Base-by-base conservation (phyloP, 2,113 vertebrate genomes). In the Hippolais icterina region DNA sequence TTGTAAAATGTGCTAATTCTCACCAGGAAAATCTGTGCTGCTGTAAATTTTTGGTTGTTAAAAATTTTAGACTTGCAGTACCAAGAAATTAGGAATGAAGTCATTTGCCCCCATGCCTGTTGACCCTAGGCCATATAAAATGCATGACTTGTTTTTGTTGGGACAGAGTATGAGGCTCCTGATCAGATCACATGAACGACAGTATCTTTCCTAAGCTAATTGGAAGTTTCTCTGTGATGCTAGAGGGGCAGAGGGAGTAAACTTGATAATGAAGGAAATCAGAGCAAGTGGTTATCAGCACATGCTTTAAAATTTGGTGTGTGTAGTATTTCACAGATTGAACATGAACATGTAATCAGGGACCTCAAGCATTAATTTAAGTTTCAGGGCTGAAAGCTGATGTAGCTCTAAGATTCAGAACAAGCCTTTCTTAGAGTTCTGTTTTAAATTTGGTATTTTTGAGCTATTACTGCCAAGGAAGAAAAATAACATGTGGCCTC, bases 131-230 rank as follows among this genome's bases (percentile, higher is more conserved):
- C 24, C 33, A 18, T 42, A 35, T 79, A 37, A 86, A 91, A 61
- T 27, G 5, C 9, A 21, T 11, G 57, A 7, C 22, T 57, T 75
- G 56, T 1, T 82, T 69, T 52, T 71, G 18, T 42, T 83, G 31
- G 5, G n/a, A 8, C 21, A 25, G 42, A 39, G 49, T 10, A 9
- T 6, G 28, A 42, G 12, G 37, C 10, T 91, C 83, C 27, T 39
- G 63, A 28, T 59, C 29, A 29, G 37, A 50, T 39, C 33, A 8
- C 0, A 0, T 4, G 10, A 57, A 54, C 1, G 9, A 10, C 2
- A 6, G 15, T 16, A 10, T 39, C 39, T 64, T 68, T 76, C 31
- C 49, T 15, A 11, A 37, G 27, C 9, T 57, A 1, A 44, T 77
- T 76, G 41, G 5, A 59, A 68, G 52, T 33, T 66, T 59, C 15